These are phyloP conservation scores for Leptodactylus fuscus DNA, from an alignment of 2,113 vertebrate genomes.

Conservation along the genomic window DNA sequence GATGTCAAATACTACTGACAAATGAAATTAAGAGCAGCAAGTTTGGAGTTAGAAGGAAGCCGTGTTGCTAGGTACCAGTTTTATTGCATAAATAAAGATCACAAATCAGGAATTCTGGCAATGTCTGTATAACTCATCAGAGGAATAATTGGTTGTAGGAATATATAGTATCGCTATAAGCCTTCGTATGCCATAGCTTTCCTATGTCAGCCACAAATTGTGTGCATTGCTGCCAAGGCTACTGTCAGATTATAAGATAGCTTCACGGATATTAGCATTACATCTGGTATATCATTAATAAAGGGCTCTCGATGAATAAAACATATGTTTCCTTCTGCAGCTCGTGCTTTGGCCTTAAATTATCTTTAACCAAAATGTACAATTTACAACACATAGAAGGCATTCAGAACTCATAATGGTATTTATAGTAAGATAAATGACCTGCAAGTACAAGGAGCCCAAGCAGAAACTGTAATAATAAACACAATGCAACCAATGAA, in stretches of 20 bases:
- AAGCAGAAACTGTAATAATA: constrained; percentile 16
- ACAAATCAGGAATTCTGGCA: constrained; percentile 53
- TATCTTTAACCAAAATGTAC: constrained; percentile 48
- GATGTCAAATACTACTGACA: constrained; percentile 45
- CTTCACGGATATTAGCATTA: constrained; percentile 57
- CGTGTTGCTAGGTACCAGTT: constrained; percentile 53
- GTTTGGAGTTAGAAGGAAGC: not conserved
- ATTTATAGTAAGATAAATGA: constrained; percentile 43
- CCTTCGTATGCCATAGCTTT: constrained; percentile 42
- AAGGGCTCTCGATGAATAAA: constrained; percentile 41
- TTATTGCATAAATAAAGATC: constrained; percentile 53
- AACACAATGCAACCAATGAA: constrained; percentile 1
- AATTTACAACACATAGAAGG: constrained; percentile 54
- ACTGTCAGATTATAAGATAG: constrained; percentile 61
- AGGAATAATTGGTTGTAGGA: constrained; percentile 49
- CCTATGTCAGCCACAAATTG: constrained; percentile 52
- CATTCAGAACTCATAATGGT: constrained; percentile 41
- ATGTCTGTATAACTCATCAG: constrained; percentile 50
- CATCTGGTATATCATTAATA: constrained; percentile 57
- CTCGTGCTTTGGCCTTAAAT: constrained; percentile 52
- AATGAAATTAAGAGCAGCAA: constrained; percentile 40
- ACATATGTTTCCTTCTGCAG: constrained; percentile 51
- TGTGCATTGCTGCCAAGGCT: constrained; percentile 52
- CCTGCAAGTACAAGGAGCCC: constrained; percentile 12
- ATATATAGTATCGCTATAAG: constrained; percentile 49